Evolutionary conservation across 1,140 invertebrate species (phyloP).

Genomic region (Drosophila lacertosa): DNA sequence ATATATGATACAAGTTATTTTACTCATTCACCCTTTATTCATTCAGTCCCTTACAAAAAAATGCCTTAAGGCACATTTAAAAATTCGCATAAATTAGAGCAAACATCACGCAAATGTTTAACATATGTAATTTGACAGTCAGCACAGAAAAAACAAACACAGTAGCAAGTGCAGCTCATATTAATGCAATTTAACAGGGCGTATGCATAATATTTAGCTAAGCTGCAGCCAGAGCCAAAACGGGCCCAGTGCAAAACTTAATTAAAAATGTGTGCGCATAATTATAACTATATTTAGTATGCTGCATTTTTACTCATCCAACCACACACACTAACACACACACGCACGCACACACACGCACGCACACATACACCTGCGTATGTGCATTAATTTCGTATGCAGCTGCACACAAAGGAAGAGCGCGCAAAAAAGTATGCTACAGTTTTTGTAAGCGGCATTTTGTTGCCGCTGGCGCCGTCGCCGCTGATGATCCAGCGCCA

Average conservation of each 20-base stretch:
- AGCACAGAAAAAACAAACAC: conserved; percentile 18
- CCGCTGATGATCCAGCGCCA: conserved; percentile 71
- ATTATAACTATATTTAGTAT: conserved; percentile 82
- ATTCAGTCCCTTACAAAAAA: no score
- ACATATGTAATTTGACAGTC: conserved; percentile 73
- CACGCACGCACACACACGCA: conserved; percentile 1
- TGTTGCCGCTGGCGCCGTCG: conserved; percentile 22
- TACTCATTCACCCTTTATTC: conserved; percentile 41
- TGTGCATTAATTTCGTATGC: conserved; percentile 77
- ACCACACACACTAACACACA: conserved; percentile 26
- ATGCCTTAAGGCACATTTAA: conserved; percentile 26
- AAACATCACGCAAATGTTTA: conserved; percentile 56
- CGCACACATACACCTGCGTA: conserved; percentile 31
- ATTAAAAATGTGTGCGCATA: conserved; percentile 82
- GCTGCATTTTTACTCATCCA: conserved; percentile 48
- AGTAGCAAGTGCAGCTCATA: conserved; percentile 41
- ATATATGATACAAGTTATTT: not conserved
- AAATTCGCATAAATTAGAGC: conserved; percentile 58
- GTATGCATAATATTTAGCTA: conserved; percentile 81
- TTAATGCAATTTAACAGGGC: conserved; percentile 80
- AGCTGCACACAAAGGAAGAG: conserved; percentile 69
- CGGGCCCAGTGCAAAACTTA: conserved; percentile 67
- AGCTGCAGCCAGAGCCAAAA: conserved; percentile 56
- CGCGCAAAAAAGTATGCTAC: conserved; percentile 71
- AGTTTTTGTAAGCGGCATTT: conserved; percentile 67